Evolutionary conservation across 2,888 invertebrate genomes (phyloP), one percentile per base, ranked within the genome.

Genomic region (Neocrepidodera transversa): DNA sequence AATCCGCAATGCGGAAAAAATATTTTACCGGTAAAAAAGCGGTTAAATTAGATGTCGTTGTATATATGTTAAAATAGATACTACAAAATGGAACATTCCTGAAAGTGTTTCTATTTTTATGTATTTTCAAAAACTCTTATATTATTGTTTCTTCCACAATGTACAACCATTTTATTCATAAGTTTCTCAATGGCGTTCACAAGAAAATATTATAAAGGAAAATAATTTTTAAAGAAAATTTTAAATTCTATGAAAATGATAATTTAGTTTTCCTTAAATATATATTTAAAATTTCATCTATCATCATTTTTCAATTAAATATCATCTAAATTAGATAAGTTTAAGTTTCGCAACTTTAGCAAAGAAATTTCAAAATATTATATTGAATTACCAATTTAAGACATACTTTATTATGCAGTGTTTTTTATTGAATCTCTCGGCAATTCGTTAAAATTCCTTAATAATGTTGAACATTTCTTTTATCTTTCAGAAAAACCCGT

Each of bases 1-100:
- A 66, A 62, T 66, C 67, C 64, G 69, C 69, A 69, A 63, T 69
- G 69, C 69, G 65, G 65, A 66, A 63, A 65, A 64, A 67, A 65
- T 64, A 69, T 67, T 67, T 67, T 64, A 52, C 53, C 58, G 58
- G 64, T 64, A 68, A 66, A 69, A 23, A 67, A 66, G 63, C 63
- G 62, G 58, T 64, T 60, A 64, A 65, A 69, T 67, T 67, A 69
- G 65, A 66, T 68, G 66, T 66, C 64, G 60, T 60, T 52, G 55
- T 55, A 54, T 54, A 51, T 64, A 60, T 57, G 58, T 62, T 60
- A 30, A 36, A 58, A 62, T 60, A 58, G 60, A 60, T 60, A 60
- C 47, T 38, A 52, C 50, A 51, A 32, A 63, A 54, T 54, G 60
- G 54, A 23, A 50, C 48, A 40, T 51, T 55, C 40, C 51, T 45